phyloP scores from a whole-genome alignment of 2,888 invertebrate genomes.

The Scaptomyza cyrtandrae region DNA sequence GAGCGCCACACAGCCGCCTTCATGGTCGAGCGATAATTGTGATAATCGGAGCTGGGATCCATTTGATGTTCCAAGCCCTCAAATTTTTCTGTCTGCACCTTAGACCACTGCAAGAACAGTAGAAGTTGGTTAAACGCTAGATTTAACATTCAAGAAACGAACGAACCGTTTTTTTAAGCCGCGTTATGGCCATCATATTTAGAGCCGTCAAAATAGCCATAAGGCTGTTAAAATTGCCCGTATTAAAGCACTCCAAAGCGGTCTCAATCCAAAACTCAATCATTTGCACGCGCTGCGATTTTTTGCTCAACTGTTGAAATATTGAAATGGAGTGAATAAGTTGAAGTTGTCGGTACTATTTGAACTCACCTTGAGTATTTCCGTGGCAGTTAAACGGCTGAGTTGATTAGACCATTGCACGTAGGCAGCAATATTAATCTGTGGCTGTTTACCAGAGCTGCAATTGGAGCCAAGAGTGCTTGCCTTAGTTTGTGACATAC shows the following conservation, averaged over 20 bases:
- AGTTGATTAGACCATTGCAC: constrained; percentile 98
- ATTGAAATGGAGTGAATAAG: neutral
- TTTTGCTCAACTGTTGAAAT: constrained; percentile 91
- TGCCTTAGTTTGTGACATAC: constrained; percentile 85
- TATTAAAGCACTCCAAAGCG: constrained; percentile 97
- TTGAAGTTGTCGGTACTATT: neutral
- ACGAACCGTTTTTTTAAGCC: constrained; percentile 96
- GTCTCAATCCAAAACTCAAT: constrained; percentile 98
- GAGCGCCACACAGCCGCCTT: constrained; percentile 93
- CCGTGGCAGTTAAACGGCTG: constrained; percentile 96
- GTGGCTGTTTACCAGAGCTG: constrained; percentile 21
- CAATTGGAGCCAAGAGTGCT: constrained; percentile 88
- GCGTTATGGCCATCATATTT: constrained; percentile 95
- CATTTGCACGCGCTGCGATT: constrained; percentile 94
- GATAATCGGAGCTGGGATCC: constrained; percentile 93
- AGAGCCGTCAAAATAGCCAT: constrained; percentile 98
- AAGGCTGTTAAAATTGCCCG: constrained; percentile 98
- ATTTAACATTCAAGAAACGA: too few species aligned
- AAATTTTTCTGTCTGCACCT: constrained; percentile 92
- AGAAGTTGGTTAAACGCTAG: neutral
- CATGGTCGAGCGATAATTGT: constrained; percentile 92
- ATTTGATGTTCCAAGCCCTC: constrained; percentile 93
- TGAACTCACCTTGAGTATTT: constrained; percentile 92
- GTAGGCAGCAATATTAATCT: constrained; percentile 93
- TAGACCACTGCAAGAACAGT: constrained; percentile 89